Evolutionary conservation across 2,888 invertebrate genomes (phyloP), one percentile per base, ranked within the genome.

Genomic region (Dicycla oo): DNA sequence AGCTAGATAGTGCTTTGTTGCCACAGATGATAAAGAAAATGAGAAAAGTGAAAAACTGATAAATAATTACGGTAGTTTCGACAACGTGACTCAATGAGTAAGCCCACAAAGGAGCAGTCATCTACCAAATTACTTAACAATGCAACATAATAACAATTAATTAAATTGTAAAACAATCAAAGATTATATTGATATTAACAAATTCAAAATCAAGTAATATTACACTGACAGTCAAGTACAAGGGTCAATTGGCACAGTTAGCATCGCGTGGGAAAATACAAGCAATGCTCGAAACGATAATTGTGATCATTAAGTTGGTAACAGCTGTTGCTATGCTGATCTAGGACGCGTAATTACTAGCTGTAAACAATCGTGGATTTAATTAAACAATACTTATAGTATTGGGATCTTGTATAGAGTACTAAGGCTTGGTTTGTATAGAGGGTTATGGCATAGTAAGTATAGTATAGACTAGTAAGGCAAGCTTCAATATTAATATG

Each of bases 261-360:
- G 62, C 45, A 68, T 56, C 69, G 69, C 80, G 81, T 81, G 80
- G 82, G 80, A 80, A 80, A 80, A 69, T 78, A 74, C 78, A 81
- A 78, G 78, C 64, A 81, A 73, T 81, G 63, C 81, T 81, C 56
- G 47, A 73, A 73, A 80, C 69, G 65, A 74, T 80, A 81, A 80
- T 74, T 73, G 78, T 78, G 67, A 81, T 73, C 74, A 81, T 80
- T 80, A 78, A 69, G 74, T 80, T 51, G 47, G 79, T 53, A 77
- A 74, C 80, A 81, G 81, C 78, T 78, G 80, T 80, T 81, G 45
- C 78, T 67, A 73, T 67, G 81, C 69, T 81, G 81, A 80, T 80
- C 56, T 64, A 74, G 64, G 73, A 65, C 76, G 72, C 67, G 72
- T 80, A 72, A 75, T 72, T 79, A 80, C 67, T 68, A 65, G 63